Percentiles rank a stretch among this genome's conserved stretches.
Evolutionary conservation across 2,888 invertebrate species (phyloP).

Genomic region (Balanococcus diminutus): DNA sequence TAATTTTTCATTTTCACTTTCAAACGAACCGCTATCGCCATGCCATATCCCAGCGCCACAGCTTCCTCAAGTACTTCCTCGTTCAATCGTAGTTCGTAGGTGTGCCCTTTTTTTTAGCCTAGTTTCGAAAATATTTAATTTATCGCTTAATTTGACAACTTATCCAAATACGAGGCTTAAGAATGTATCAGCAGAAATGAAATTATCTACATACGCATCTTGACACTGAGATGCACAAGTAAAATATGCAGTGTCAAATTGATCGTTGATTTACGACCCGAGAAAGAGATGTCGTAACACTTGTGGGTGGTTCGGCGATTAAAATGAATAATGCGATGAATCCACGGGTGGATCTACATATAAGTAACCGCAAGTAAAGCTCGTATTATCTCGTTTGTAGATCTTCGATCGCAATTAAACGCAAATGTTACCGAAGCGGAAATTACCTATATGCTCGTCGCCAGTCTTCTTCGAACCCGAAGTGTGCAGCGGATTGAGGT

Average conservation of each 20-base stretch:
- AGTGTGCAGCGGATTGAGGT: not conserved
- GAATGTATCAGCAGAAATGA: not conserved
- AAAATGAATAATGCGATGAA: not conserved
- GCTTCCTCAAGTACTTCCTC: not conserved
- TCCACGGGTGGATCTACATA: not conserved
- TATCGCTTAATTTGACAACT: not conserved
- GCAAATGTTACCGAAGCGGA: not conserved
- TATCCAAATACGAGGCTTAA: not conserved
- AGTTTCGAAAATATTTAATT: not conserved
- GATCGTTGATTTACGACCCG: not conserved
- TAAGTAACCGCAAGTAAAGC: not conserved
- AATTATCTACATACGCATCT: not conserved
- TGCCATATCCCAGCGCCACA: too few relatives aligned
- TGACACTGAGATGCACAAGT: not conserved
- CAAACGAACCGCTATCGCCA: not conserved
- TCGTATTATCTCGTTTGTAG: not conserved
- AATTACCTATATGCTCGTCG: not conserved
- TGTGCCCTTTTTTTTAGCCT: too few relatives aligned
- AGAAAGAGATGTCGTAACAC: not conserved
- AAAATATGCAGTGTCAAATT: not conserved
- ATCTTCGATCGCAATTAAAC: not conserved
- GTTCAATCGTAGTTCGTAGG: not conserved
- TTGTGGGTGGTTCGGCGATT: not conserved
- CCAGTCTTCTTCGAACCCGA: not conserved
- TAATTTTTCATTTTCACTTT: conserved; percentile 33